Percentiles rank a stretch among this genome's conserved stretches.
Conservation (phyloP, 2,113 vertebrate genomes). For the Salvelinus sp. region DNA sequence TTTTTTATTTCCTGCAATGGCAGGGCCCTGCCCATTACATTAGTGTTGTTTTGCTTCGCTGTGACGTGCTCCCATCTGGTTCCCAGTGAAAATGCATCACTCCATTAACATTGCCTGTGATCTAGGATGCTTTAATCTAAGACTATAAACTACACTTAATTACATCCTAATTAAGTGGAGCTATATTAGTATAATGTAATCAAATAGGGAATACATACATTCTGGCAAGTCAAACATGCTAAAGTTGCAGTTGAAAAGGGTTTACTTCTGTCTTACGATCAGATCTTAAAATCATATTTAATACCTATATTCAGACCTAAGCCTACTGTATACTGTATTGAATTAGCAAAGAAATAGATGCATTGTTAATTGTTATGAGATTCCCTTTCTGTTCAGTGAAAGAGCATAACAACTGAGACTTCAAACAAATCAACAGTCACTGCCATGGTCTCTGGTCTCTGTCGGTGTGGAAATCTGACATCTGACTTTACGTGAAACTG, state of each 20-base stretch:
- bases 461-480: no score
- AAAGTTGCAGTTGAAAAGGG: constrained; percentile 54
- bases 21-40: constrained; percentile 40
- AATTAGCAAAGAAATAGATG: no score
- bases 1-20: constrained; percentile 8
- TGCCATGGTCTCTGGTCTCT: constrained; percentile 34
- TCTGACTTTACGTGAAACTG: constrained; percentile 36
- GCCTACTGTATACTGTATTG: constrained; percentile 1
- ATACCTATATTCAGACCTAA: constrained; percentile 16
- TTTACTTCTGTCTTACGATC: constrained; percentile 58
- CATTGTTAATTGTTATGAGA: constrained; percentile 29
- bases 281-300: constrained; percentile 20
- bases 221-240: constrained; percentile 62
- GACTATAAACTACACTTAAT: constrained; percentile 80
- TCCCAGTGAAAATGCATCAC: constrained; percentile 76
- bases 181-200: constrained; percentile 73
- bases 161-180: constrained; percentile 64
- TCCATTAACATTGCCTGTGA: constrained; percentile 78
- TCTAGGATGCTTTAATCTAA: constrained; percentile 81
- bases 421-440: constrained; percentile 31
- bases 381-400: constrained; percentile 31
- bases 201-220: constrained; percentile 65
- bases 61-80: constrained; percentile 77
- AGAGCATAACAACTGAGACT: constrained; percentile 46
- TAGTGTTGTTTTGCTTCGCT: constrained; percentile 60